Evolutionary conservation across 2,888 invertebrate genomes (phyloP), one percentile per base, ranked within the genome.

Genomic region (Volucella bombylans): DNA sequence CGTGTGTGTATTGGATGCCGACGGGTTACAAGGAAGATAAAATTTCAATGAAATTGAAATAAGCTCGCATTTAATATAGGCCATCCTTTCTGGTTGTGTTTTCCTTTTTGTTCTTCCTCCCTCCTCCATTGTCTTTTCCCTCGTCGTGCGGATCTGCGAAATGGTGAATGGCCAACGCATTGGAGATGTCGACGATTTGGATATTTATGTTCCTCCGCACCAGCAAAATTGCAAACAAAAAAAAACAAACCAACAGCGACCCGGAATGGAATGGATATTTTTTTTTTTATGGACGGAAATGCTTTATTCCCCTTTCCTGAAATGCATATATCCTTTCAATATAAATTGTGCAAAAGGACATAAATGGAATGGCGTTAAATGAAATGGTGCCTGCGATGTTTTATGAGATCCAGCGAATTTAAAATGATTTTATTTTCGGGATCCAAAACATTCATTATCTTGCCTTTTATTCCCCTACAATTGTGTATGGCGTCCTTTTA

Each of bases 41-140:
- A 78, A 68, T 2, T 73, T 78, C 64, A 47, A 64, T 57, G 73
- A 82, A 82, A 78, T 78, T 82, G 78, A 82, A 73, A 82, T 77
- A 77, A 77, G 67, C 77, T 67, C n/a, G 55, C 72, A 50, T 72
- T 82, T 77, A 77, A 62, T 67, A 49, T 39, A 43, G 59, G 54
- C 18, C 65, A 64, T 71, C 69, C 64, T 43, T 69, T 62, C 50
- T 54, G 59, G 52, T 57, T 80, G 52, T 57, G 1, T 57, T n/a
- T 18, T 54, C 39, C 18, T 41, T 45, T 14, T 64, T 50, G 2
- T 52, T 52, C 4, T 4, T n/a, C 9, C 41, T 15, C n/a, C 31
- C 12, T 11, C 9, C n/a, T 1, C 6, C 11, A 4, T 45, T 3
- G 12, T 45, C 0, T 45, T 10, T 31, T 4, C 18, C 18, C 18